Evolutionary conservation across 2,113 vertebrate species (phyloP).

Genomic region (Mormoops blainvillei): DNA sequence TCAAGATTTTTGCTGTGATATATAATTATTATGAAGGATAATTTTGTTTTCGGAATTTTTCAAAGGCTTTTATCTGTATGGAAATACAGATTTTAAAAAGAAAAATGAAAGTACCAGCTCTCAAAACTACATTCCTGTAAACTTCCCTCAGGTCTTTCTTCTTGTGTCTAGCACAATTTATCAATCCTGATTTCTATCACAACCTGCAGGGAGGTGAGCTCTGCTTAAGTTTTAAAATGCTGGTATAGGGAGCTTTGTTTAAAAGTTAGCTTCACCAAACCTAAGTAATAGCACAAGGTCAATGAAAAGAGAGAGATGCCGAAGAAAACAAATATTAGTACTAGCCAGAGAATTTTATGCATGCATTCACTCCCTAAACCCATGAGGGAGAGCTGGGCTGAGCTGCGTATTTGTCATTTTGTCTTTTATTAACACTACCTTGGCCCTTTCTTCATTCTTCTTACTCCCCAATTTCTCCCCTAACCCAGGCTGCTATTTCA

Average conservation of each 20-base stretch:
- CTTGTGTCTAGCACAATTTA: neutral
- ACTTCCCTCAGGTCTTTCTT: neutral
- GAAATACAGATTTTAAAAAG: neutral
- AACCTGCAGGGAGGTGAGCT: neutral
- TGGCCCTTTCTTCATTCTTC: neutral
- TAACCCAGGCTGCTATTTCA: neutral
- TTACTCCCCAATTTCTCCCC: neutral
- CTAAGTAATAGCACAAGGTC: neutral
- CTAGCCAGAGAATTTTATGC: neutral
- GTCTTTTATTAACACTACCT: neutral
- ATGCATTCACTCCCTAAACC: neutral
- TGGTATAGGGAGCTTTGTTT: neutral
- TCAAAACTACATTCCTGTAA: neutral
- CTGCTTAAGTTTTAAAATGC: neutral
- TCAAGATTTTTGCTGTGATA: neutral
- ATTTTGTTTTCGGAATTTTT: constrained; percentile 5
- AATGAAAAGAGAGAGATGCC: neutral
- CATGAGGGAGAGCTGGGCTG: neutral
- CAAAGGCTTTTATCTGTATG: neutral
- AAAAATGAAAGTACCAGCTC: neutral
- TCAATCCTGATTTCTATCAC: constrained; percentile 15
- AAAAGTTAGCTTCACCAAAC: neutral
- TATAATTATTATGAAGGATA: neutral
- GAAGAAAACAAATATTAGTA: neutral
- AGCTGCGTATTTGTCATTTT: neutral